These are phyloP conservation scores for Opisthocomus hoazin DNA, from an alignment of 2,113 vertebrate genomes.

Conservation along the genomic window DNA sequence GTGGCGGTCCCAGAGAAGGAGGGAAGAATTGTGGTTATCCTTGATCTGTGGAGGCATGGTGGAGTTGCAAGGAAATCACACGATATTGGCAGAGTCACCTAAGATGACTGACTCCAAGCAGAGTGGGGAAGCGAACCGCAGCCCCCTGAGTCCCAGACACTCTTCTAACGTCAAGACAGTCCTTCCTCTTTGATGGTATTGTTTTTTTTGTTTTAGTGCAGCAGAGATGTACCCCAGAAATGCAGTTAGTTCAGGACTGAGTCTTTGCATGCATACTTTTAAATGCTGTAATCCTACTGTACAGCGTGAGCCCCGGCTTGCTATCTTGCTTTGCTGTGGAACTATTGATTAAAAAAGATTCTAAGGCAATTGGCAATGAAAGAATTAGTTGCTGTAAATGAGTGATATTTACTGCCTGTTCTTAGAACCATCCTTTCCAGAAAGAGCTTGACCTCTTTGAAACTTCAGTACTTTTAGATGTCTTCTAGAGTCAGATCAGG, in stretches of 20 bases:
- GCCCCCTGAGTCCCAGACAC: not conserved
- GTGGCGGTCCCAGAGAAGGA: not conserved
- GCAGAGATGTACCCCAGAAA: not conserved
- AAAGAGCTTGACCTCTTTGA: not conserved
- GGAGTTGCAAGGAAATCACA: not conserved
- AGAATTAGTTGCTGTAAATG: not conserved
- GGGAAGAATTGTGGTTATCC: not conserved
- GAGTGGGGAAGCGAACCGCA: not conserved
- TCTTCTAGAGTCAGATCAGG: not conserved
- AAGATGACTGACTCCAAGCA: rapidly evolving
- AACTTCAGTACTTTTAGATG: not conserved
- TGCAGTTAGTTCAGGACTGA: not conserved
- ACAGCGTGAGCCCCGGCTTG: not conserved
- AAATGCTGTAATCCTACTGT: not conserved
- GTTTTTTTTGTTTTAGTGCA: too few relatives aligned
- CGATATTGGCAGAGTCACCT: not conserved
- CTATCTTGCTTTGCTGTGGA: not conserved
- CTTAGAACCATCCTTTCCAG: not conserved
- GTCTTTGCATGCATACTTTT: not conserved
- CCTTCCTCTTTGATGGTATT: not conserved
- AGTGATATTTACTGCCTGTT: not conserved
- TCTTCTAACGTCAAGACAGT: not conserved
- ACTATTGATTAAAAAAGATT: not conserved
- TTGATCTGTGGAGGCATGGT: not conserved
- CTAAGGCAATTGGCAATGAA: not conserved